A percentile compares a stretch with the other conserved stretches of the same genome.
These are phyloP conservation scores for Dynastes grantii DNA, from an alignment of 2,888 invertebrate species.

Conservation along the genomic window DNA sequence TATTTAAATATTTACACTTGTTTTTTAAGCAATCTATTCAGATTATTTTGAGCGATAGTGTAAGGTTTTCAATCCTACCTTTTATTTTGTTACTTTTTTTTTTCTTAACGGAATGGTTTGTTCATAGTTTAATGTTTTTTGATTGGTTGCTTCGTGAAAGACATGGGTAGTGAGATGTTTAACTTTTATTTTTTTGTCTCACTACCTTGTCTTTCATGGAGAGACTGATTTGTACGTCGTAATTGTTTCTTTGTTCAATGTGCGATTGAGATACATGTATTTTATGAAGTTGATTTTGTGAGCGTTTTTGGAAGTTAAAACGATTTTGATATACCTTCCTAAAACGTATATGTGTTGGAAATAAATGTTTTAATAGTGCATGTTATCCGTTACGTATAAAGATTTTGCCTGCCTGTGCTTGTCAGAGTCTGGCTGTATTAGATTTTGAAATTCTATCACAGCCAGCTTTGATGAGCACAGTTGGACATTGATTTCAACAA, in stretches of 20 bases:
- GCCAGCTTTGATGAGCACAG: conserved; percentile 96
- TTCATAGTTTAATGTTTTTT: conserved; percentile 23
- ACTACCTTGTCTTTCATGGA: conserved; percentile 99
- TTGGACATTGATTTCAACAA: conserved; percentile 68
- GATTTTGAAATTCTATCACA: conserved; percentile 85
- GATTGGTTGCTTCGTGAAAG: conserved; percentile 84
- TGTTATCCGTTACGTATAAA: background rate
- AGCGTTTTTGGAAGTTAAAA: background rate
- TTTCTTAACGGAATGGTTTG: background rate
- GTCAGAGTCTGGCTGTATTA: conserved; percentile 81
- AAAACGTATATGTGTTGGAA: too few relatives aligned
- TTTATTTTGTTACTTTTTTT: background rate
- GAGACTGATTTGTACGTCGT: conserved; percentile 63
- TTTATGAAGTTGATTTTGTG: background rate
- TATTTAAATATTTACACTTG: too few relatives aligned
- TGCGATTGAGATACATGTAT: background rate
- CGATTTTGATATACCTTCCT: too few relatives aligned
- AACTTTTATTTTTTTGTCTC: conserved; percentile 81
- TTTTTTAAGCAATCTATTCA: too few relatives aligned
- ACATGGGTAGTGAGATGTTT: conserved; percentile 99
- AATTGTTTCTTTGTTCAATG: conserved; percentile 29
- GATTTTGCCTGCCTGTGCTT: conserved; percentile 65
- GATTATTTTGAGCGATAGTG: too few relatives aligned
- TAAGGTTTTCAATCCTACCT: background rate
- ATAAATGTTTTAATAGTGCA: background rate